Evolutionary conservation across 2,888 invertebrate genomes (phyloP).

Genomic region (Parochlus steinenii): DNA sequence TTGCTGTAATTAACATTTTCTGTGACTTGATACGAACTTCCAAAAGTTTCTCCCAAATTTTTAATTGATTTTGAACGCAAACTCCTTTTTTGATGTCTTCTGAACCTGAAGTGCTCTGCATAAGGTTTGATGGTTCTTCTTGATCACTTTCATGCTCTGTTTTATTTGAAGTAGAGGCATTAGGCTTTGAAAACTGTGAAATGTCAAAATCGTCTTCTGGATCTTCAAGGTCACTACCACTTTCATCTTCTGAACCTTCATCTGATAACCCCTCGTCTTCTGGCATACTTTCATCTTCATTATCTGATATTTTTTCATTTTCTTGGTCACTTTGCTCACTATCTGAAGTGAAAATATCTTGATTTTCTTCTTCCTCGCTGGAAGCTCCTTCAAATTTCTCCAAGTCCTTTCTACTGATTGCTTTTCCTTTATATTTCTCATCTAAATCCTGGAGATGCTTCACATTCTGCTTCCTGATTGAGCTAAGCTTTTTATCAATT

Average conservation of each 20-base stretch:
- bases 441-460: constrained; percentile 51
- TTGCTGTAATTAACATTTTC: constrained; percentile 55
- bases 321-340: too few relatives aligned
- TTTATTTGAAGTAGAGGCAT: not conserved
- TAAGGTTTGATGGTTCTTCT: constrained; percentile 38
- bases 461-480: constrained; percentile 48
- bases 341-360: constrained; percentile 6
- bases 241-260: constrained; percentile 19
- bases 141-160: constrained; percentile 21
- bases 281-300: constrained; percentile 12
- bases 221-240: constrained; percentile 19
- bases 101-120: constrained; percentile 36
- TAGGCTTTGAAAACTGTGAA: constrained; percentile 4
- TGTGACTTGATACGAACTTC: constrained; percentile 80
- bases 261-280: constrained; percentile 18
- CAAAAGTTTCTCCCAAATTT: constrained; percentile 69
- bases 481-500: constrained; percentile 37
- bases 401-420: constrained; percentile 41
- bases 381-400: constrained; percentile 12
- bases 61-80: constrained; percentile 51
- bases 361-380: constrained; percentile 5
- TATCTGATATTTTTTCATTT: constrained; percentile 14
- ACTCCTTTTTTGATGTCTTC: constrained; percentile 47
- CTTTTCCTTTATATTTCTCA: constrained; percentile 57
- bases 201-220: constrained; percentile 16